A percentile compares a stretch with the other conserved stretches of the same genome.
phyloP scores from a whole-genome alignment of 2,797 vertebrate species.

The Pelochelys cantorii region DNA sequence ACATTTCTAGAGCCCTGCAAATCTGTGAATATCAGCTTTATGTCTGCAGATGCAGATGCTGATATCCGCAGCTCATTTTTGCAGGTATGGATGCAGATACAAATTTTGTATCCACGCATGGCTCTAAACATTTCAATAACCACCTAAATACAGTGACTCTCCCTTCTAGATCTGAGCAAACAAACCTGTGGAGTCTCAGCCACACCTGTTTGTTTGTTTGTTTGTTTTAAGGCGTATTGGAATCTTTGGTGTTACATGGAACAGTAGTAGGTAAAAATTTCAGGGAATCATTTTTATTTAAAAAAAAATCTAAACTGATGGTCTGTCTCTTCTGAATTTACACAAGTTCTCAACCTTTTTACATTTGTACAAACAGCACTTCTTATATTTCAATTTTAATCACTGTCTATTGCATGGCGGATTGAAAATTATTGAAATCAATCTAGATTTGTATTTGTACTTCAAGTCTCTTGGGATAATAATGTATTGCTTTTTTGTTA shows the following conservation, averaged over 20 bases:
- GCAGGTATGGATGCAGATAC: too few species aligned
- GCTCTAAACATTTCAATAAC: not conserved
- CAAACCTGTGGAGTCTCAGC: too few species aligned
- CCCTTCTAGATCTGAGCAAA: not conserved
- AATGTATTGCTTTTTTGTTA: not conserved
- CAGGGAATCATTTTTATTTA: too few species aligned
- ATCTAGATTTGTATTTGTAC: not conserved
- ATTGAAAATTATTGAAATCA: not conserved
- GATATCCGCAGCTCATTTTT: too few species aligned
- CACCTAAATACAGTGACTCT: not conserved
- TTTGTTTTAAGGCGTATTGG: too few species aligned
- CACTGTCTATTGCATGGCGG: not conserved
- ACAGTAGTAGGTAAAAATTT: not conserved
- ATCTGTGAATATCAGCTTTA: too few species aligned
- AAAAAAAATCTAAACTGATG: not conserved
- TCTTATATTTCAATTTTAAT: not conserved
- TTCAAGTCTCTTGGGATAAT: not conserved
- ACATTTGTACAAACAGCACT: not conserved
- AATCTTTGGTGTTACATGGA: not conserved
- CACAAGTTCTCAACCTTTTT: not conserved
- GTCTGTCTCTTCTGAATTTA: not conserved
- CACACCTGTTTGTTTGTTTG: too few species aligned
- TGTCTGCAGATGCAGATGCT: too few species aligned
- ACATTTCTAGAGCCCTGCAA: not conserved
- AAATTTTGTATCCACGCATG: too few species aligned